A percentile compares a stretch with the other conserved stretches of the same genome.
These are phyloP conservation scores for Andinoacara biseriatus DNA, from an alignment of 2,113 vertebrate species.

Conservation along the genomic window DNA sequence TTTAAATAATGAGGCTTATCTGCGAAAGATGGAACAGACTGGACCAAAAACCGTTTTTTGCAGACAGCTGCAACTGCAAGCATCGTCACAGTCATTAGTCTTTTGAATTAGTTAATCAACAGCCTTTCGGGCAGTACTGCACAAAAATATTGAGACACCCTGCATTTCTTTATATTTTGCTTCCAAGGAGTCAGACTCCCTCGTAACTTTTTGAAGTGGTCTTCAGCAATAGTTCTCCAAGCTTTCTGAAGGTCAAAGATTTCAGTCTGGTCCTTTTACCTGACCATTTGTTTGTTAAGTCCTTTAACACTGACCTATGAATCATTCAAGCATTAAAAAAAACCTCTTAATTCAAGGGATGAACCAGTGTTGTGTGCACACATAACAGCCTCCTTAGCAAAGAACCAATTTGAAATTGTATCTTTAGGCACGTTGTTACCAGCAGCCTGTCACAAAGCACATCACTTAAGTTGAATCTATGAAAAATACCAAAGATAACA, in stretches of 20 bases:
- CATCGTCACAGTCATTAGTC: background rate
- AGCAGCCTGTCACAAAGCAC: background rate
- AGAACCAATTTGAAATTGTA: background rate
- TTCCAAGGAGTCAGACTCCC: accelerated
- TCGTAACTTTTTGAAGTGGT: background rate
- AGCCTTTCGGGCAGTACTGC: background rate
- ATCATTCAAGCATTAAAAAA: too few species aligned
- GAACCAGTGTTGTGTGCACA: background rate
- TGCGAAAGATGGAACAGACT: background rate
- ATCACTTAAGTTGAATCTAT: background rate
- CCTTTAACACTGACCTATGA: too few species aligned
- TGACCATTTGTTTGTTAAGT: too few species aligned
- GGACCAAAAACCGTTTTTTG: background rate
- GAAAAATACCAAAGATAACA: background rate
- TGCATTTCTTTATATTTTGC: background rate
- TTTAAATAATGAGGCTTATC: slow-evolving; percentile 3
- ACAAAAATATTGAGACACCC: background rate
- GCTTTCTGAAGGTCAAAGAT: background rate
- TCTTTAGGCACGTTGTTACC: background rate
- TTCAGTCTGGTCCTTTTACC: background rate
- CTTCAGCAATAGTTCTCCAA: background rate
- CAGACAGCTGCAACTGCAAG: background rate
- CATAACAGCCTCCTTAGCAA: background rate
- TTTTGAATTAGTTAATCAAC: background rate
- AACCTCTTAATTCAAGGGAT: too few species aligned